phyloP scores from a whole-genome alignment of 1,140 invertebrate genomes.

The Papilio dardanus region DNA sequence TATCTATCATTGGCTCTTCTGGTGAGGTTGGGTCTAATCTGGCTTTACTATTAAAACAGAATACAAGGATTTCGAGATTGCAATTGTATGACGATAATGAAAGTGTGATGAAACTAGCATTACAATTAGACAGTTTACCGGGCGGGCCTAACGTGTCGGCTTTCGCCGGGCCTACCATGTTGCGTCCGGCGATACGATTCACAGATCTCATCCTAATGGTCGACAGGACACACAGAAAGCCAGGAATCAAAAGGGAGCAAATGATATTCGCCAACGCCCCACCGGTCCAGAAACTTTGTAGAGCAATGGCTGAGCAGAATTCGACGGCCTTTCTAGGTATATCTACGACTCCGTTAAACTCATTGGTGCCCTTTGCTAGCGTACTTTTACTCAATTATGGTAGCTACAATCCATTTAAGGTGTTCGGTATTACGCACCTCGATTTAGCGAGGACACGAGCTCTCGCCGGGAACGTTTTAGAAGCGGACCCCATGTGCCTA shows the following conservation, averaged over 20 bases:
- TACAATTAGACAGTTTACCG: conserved; percentile 51
- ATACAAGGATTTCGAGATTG: conserved; percentile 48
- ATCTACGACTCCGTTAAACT: conserved; percentile 63
- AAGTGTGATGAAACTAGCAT: conserved; percentile 47
- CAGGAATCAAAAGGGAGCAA: conserved; percentile 49
- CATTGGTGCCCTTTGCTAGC: conserved; percentile 63
- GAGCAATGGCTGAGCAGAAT: conserved; percentile 50
- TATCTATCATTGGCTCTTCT: conserved; percentile 57
- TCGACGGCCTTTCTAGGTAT: conserved; percentile 59
- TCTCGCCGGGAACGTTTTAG: conserved; percentile 48
- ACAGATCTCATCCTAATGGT: conserved; percentile 59
- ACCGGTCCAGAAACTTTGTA: conserved; percentile 52
- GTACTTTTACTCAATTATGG: conserved; percentile 54
- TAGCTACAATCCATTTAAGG: conserved; percentile 56
- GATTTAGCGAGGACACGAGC: conserved; percentile 53
- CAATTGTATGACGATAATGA: conserved; percentile 58
- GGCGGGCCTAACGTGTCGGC: conserved; percentile 47
- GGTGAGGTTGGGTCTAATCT: conserved; percentile 58
- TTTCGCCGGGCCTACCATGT: conserved; percentile 45
- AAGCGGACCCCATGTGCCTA: conserved; percentile 49
- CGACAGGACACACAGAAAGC: conserved; percentile 47
- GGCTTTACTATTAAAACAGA: conserved; percentile 56
- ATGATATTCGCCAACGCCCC: conserved; percentile 58
- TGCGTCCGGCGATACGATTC: conserved; percentile 46
- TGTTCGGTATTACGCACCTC: conserved; percentile 63